Evolutionary conservation across 2,888 invertebrate genomes (phyloP).

Genomic region (Fabriciana adippe): DNA sequence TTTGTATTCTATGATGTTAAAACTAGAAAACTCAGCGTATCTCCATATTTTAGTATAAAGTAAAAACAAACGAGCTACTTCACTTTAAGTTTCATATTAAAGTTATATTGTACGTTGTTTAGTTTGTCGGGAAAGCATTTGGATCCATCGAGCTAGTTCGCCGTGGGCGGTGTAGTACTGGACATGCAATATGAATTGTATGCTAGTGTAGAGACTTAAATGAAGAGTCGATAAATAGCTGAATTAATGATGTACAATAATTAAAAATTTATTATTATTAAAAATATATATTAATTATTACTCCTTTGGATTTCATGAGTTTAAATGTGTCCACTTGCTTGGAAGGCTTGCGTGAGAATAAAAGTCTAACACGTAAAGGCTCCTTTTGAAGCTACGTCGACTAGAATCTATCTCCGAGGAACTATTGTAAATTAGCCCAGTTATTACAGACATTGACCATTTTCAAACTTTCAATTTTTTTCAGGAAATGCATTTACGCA

Average conservation of each 20-base stretch:
- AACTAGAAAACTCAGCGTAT: slow-evolving; percentile 23
- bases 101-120: slow-evolving; percentile 34
- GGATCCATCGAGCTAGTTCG: slow-evolving; percentile 57
- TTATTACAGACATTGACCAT: too few species aligned
- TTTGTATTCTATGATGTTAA: slow-evolving; percentile 50
- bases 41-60: not conserved
- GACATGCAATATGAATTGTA: slow-evolving; percentile 76
- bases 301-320: too few species aligned
- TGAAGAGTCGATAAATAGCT: slow-evolving; percentile 56
- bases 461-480: too few species aligned
- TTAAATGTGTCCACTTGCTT: too few species aligned
- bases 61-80: slow-evolving; percentile 8
- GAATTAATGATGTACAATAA: not conserved
- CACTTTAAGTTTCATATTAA: slow-evolving; percentile 28
- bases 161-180: slow-evolving; percentile 75
- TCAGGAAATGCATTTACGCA: too few species aligned
- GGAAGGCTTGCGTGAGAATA: too few species aligned
- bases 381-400: too few species aligned
- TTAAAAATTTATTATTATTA: too few species aligned
- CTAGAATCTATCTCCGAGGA: too few species aligned
- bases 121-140: slow-evolving; percentile 45
- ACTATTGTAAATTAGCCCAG: too few species aligned
- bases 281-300: too few species aligned
- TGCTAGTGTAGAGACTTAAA: slow-evolving; percentile 50
- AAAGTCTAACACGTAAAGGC: too few species aligned